A percentile compares a stretch with the other conserved stretches of the same genome.
Conservation (phyloP, 2,888 invertebrate species). For the Lamellibrachia columna region DNA sequence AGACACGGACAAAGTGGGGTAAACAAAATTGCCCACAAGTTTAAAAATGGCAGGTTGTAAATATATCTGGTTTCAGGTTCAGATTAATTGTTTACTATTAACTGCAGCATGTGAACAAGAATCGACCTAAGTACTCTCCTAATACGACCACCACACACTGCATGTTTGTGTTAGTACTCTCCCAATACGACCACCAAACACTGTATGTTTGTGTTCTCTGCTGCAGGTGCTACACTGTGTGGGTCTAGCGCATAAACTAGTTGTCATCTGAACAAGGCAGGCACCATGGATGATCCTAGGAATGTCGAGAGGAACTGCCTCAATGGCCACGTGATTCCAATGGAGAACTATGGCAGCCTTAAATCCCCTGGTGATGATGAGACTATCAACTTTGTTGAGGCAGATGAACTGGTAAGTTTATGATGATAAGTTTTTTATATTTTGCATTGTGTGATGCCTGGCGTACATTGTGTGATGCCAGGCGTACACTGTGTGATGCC, state of each 20-base stretch:
- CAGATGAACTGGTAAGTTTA: conserved; percentile 29
- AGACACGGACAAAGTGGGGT: too few relatives aligned
- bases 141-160: background rate
- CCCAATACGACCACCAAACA: background rate
- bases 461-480: background rate
- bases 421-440: background rate
- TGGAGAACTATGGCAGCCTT: conserved; percentile 34
- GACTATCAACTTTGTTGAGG: conserved; percentile 24
- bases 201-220: background rate
- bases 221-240: background rate
- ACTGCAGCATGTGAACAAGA: too few relatives aligned
- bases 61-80: too few relatives aligned
- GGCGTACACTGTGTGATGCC: too few relatives aligned
- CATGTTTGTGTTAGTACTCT: background rate
- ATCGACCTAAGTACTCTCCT: too few relatives aligned
- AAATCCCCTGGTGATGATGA: conserved; percentile 24
- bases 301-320: conserved; percentile 30
- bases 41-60: too few relatives aligned
- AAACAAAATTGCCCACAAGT: too few relatives aligned
- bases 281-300: conserved; percentile 23
- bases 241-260: background rate
- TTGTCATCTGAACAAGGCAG: background rate
- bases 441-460: background rate
- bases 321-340: conserved; percentile 33
- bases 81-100: too few relatives aligned